These are phyloP conservation scores for Halcyon senegalensis DNA, from an alignment of 2,113 vertebrate genomes.

Conservation along the genomic window DNA sequence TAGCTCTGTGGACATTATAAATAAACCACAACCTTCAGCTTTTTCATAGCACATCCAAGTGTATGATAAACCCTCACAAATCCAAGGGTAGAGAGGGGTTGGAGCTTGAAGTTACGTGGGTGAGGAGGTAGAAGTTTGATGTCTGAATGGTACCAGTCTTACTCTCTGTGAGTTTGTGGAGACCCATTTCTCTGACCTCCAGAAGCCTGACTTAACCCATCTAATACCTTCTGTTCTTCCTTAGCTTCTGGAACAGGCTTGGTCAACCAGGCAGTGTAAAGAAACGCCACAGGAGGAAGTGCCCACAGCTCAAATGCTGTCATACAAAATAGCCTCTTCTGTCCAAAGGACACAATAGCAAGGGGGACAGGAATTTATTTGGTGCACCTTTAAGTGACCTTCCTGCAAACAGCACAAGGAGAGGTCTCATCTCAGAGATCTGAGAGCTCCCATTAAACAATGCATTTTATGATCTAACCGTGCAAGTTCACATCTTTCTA, in stretches of 20 bases:
- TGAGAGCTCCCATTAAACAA: background rate
- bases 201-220: background rate
- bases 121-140: background rate
- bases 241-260: background rate
- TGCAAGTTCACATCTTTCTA: background rate
- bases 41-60: background rate
- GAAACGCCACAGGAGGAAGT: background rate
- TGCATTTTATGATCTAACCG: background rate
- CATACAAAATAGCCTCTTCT: background rate
- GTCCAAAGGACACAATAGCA: background rate
- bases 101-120: accelerated
- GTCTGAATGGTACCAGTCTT: background rate
- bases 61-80: background rate
- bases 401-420: background rate
- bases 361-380: background rate
- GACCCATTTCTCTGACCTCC: background rate
- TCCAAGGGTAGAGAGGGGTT: background rate
- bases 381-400: background rate
- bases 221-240: background rate
- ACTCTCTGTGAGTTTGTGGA: background rate
- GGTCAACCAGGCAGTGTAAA: background rate
- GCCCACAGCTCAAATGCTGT: background rate
- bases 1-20: background rate
- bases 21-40: background rate
- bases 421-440: background rate